Percentiles rank a stretch among this genome's conserved stretches.
phyloP scores from a whole-genome alignment of 2,113 vertebrate genomes.

The Coryphaenoides rupestris region DNA sequence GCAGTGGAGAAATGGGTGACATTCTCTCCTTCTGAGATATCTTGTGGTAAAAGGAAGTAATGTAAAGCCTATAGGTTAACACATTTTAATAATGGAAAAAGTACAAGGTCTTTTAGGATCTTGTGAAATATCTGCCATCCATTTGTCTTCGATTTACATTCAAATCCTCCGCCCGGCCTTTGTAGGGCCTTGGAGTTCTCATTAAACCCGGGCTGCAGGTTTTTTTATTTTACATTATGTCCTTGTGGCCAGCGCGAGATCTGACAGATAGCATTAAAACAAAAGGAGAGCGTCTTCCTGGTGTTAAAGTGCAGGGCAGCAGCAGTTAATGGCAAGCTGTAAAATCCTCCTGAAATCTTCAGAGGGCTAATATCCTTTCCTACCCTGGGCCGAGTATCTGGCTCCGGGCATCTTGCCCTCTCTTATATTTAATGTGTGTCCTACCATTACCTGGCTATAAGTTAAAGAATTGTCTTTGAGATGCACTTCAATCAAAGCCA shows the following conservation, averaged over 20 bases:
- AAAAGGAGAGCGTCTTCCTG: not conserved
- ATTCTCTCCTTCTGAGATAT: not conserved
- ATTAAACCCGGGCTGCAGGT: not conserved
- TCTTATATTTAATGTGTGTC: slow-evolving; percentile 6
- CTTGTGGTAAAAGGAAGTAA: not conserved
- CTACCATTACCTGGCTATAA: too few species aligned
- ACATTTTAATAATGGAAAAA: not conserved
- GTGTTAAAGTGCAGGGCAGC: not conserved
- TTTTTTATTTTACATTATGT: not conserved
- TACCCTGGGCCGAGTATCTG: slow-evolving; percentile 20
- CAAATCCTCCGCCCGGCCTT: not conserved
- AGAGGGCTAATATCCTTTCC: too few species aligned
- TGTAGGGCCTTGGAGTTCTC: not conserved
- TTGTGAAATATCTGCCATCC: not conserved
- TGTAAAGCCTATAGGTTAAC: not conserved
- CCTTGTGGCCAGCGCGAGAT: not conserved
- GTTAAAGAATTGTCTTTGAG: too few species aligned
- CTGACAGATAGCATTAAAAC: not conserved
- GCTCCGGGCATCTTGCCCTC: slow-evolving; percentile 9
- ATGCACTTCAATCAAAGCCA: too few species aligned
- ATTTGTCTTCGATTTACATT: not conserved
- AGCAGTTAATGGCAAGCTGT: not conserved
- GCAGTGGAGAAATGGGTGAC: not conserved
- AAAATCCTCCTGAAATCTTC: not conserved
- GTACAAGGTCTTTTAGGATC: not conserved